Evolutionary conservation across 2,797 vertebrate genomes (phyloP).

Genomic region (Leucoraja ocellata): DNA sequence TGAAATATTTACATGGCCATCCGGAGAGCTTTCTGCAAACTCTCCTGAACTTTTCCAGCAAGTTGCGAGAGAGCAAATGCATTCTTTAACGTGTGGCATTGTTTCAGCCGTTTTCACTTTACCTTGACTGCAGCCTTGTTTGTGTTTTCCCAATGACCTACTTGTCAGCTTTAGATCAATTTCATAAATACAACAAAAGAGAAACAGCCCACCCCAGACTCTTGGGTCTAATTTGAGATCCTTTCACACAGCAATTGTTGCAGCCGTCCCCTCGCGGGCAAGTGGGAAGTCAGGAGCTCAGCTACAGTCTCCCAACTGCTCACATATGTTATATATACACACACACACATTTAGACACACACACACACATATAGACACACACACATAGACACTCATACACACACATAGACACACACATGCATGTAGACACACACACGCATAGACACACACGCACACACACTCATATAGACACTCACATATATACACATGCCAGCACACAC

Average conservation of each 20-base stretch:
- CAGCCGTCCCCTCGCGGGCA: background rate
- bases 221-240: background rate
- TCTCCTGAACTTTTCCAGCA: background rate
- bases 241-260: background rate
- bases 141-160: background rate
- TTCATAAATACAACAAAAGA: background rate
- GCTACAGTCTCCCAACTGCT: background rate
- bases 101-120: background rate
- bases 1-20: background rate
- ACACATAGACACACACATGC: no score
- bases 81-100: background rate
- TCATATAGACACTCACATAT: no score
- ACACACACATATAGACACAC: no score
- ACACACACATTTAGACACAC: no score
- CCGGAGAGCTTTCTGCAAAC: background rate
- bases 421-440: no score
- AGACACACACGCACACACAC: no score
- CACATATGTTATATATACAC: background rate
- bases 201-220: background rate
- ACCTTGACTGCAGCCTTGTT: background rate
- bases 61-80: background rate
- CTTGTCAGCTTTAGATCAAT: slow-evolving; percentile 19
- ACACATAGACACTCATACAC: no score
- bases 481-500: no score
- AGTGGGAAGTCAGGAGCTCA: background rate